Conservation (phyloP, 1,140 invertebrate species). For the Vanessa atalanta region DNA sequence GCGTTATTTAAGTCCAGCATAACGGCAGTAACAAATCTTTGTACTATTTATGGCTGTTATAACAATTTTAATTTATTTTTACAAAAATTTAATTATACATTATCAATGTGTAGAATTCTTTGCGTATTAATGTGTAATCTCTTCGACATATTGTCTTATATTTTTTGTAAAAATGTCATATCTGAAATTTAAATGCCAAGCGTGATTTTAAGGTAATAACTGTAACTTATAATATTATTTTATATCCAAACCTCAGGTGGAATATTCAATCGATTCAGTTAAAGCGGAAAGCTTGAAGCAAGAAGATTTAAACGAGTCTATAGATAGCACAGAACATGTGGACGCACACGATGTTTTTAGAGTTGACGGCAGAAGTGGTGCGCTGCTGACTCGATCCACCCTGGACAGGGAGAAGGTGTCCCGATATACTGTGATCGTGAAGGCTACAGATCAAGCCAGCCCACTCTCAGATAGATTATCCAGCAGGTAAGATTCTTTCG, state of each 20-base stretch:
- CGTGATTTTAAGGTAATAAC: no score
- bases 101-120: no score
- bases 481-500: conserved; percentile 79
- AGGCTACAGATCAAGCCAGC: conserved; percentile 91
- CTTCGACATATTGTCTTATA: no score
- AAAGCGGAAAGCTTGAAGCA: conserved; percentile 80
- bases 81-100: no score
- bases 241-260: conserved; percentile 79
- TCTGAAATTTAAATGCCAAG: no score
- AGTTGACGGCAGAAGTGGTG: conserved; percentile 91
- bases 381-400: conserved; percentile 89
- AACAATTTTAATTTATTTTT: no score
- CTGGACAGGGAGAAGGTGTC: conserved; percentile 94
- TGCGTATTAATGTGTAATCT: no score
- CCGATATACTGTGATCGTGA: conserved; percentile 92
- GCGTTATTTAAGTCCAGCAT: no score
- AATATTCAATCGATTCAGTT: conserved; percentile 88
- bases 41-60: no score
- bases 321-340: conserved; percentile 45
- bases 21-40: no score
- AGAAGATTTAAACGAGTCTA: conserved; percentile 71
- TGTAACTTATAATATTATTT: no score
- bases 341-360: conserved; percentile 85
- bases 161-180: no score
- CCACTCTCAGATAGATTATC: conserved; percentile 86